Evolutionary conservation across 1,140 invertebrate species (phyloP), one percentile per base, ranked within the genome.

Genomic region (Probaryconus sp.): DNA sequence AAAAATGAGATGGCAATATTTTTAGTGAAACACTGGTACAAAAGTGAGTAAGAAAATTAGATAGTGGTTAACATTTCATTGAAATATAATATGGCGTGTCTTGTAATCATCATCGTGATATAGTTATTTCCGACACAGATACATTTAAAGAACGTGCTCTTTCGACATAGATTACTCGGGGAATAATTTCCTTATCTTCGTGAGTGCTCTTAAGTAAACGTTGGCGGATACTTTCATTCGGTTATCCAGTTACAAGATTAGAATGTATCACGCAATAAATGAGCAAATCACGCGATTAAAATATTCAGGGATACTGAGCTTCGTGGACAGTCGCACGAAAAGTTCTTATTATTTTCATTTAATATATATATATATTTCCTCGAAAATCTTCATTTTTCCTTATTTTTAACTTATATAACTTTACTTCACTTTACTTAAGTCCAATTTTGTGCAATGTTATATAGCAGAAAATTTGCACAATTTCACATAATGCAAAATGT

Each of bases 211-310:
- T 68, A 64, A 73, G 73, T 76, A 82, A 81, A 83, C 70, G 79
- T 81, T 76, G 69, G 71, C 76, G 79, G 51, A 80, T 80, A 53
- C 56, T 70, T 71, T 77, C 60, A 72, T 79, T 81, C 56, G 74
- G 74, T 79, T 79, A 81, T 80, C 72, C 79, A 68, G 77, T 75
- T 78, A 79, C 75, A 76, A 55, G 61, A 63, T 79, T 79, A 74
- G 67, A 77, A 61, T 33, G 70, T 64, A 74, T 79, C 78, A 76
- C 80, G 80, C 76, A 72, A 82, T 77, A 72, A 76, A 60, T 43
- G 47, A 60, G 30, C 21, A 33, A 55, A 67, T 31, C 69, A 72
- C 69, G 69, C 69, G 60, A 67, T 42, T 63, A 56, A 18, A 50
- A 43, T 68, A 33, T 56, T 56, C 42, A 53, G 37, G 16, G 7